Percentiles rank a stretch among this genome's conserved stretches.
phyloP scores from a whole-genome alignment of 2,797 vertebrate species.

The Lacerta agilis region DNA sequence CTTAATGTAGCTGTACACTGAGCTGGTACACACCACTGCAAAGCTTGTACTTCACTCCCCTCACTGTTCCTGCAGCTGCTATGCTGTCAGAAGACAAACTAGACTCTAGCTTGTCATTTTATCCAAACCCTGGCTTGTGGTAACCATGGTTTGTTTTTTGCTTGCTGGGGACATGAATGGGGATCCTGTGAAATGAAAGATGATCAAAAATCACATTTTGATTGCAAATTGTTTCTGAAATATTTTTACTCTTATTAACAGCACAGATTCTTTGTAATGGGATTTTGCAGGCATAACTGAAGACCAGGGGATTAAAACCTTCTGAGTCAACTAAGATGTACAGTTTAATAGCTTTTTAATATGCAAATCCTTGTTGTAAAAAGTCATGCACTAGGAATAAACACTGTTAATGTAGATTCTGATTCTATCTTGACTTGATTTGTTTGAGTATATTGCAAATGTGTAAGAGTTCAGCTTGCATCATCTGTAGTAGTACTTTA shows the following conservation, averaged over 20 bases:
- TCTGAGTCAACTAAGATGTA: slow-evolving; percentile 67
- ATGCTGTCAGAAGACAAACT: too few species aligned
- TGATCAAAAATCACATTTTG: slow-evolving; percentile 38
- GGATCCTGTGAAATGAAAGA: slow-evolving; percentile 32
- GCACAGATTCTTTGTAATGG: slow-evolving; percentile 57
- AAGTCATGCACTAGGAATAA: slow-evolving; percentile 57
- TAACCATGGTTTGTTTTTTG: too few species aligned
- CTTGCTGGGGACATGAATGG: too few species aligned
- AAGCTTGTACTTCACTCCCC: too few species aligned
- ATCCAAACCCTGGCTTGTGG: too few species aligned
- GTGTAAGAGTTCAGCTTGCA: background rate
- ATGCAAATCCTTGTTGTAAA: slow-evolving; percentile 63
- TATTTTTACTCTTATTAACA: slow-evolving; percentile 55
- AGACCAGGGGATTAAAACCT: slow-evolving; percentile 60
- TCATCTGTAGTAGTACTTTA: slow-evolving; percentile 31
- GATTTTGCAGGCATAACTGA: slow-evolving; percentile 60
- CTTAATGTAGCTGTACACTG: too few species aligned
- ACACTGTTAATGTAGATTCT: slow-evolving; percentile 52
- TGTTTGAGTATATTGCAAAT: slow-evolving; percentile 24
- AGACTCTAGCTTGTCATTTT: too few species aligned
- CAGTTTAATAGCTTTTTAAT: slow-evolving; percentile 62
- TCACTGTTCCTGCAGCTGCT: too few species aligned
- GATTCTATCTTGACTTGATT: slow-evolving; percentile 39
- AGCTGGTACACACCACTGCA: too few species aligned
- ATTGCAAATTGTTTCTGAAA: slow-evolving; percentile 59